These are phyloP conservation scores for Mustela nigripes DNA, from an alignment of 2,113 vertebrate species.

Conservation along the genomic window DNA sequence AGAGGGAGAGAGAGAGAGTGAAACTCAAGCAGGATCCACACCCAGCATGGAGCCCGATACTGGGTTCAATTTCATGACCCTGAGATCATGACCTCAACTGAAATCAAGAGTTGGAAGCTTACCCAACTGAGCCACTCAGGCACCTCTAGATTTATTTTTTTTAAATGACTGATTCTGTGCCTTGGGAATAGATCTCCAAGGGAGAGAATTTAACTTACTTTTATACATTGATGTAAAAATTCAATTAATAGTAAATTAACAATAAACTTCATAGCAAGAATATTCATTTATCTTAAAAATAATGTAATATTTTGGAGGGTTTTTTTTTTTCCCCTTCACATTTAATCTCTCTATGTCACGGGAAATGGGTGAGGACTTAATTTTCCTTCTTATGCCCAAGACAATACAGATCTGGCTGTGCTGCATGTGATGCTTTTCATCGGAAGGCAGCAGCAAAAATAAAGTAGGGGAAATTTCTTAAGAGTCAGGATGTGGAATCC, in stretches of 20 bases:
- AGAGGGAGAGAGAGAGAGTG: background rate
- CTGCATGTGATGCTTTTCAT: too few relatives aligned
- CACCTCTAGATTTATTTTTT: background rate
- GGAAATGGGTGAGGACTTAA: background rate
- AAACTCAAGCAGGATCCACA: background rate
- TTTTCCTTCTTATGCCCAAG: background rate
- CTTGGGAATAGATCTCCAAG: background rate
- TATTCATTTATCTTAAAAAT: background rate
- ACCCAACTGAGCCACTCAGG: background rate
- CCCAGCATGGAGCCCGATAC: background rate
- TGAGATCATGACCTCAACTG: background rate
- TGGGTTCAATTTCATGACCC: background rate
- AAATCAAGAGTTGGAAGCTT: background rate
- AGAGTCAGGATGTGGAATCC: background rate
- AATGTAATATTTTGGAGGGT: background rate
- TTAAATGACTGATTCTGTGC: background rate
- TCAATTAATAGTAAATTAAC: background rate
- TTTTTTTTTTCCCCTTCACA: background rate
- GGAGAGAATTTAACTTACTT: background rate
- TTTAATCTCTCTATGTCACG: background rate
- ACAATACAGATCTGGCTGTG: background rate
- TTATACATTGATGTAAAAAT: background rate
- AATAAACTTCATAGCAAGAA: background rate
- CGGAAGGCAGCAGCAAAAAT: background rate
- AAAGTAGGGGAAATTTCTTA: background rate